Evolutionary conservation across 2,113 vertebrate genomes (phyloP).

Genomic region (Lota lota): DNA sequence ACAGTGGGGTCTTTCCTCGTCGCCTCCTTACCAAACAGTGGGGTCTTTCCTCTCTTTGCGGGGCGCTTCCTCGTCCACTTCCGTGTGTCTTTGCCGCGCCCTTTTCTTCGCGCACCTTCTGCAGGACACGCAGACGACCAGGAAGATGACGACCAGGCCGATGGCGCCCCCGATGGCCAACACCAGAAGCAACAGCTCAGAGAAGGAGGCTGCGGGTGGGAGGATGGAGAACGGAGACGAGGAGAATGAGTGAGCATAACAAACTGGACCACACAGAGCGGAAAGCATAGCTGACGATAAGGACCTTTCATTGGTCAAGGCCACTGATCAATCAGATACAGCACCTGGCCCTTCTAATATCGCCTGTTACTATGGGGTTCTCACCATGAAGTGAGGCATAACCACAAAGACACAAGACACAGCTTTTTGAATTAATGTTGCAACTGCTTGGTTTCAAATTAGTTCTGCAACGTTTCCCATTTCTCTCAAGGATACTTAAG

Average conservation of each 20-base stretch:
- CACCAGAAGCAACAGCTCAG: slow-evolving; percentile 82
- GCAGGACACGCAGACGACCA: slow-evolving; percentile 66
- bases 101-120: slow-evolving; percentile 69
- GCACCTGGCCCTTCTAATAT: too few relatives aligned
- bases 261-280: too few relatives aligned
- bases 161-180: slow-evolving; percentile 81
- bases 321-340: too few relatives aligned
- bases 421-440: too few relatives aligned
- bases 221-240: too few relatives aligned
- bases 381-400: too few relatives aligned
- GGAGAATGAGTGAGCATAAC: too few relatives aligned
- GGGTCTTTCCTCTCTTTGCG: slow-evolving; percentile 68
- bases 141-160: slow-evolving; percentile 72
- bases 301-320: neutral
- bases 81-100: slow-evolving; percentile 44
- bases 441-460: too few relatives aligned
- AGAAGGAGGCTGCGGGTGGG: slow-evolving; percentile 77
- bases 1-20: slow-evolving; percentile 66
- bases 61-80: slow-evolving; percentile 56
- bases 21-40: slow-evolving; percentile 70
- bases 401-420: too few relatives aligned
- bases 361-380: too few relatives aligned
- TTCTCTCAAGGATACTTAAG: too few relatives aligned
- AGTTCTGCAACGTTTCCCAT: too few relatives aligned
- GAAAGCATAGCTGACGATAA: neutral